These are phyloP conservation scores for Trochalopteron elliotii DNA, from an alignment of 2,113 vertebrate species.

Conservation along the genomic window DNA sequence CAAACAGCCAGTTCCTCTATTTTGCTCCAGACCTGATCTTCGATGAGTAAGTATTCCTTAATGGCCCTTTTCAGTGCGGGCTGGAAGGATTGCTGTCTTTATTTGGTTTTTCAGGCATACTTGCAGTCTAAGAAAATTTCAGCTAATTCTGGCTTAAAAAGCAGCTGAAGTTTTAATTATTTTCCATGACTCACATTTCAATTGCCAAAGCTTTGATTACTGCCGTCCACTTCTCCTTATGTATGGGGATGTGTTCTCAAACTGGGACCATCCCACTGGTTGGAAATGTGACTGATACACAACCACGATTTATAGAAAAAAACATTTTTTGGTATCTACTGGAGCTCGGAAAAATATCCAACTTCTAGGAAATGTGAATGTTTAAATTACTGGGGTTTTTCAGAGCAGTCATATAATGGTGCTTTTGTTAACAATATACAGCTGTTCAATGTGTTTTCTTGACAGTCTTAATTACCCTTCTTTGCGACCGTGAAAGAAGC, in stretches of 20 bases:
- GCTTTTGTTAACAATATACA: conserved; percentile 74
- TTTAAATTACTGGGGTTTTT: conserved; percentile 41
- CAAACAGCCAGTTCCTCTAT: conserved; percentile 97
- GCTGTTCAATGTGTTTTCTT: conserved; percentile 66
- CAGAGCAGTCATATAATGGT: conserved; percentile 34
- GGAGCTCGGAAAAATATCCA: conserved; percentile 41
- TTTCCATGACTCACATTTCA: conserved; percentile 2
- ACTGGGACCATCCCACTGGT: conserved; percentile 37
- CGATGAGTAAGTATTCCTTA: conserved; percentile 90
- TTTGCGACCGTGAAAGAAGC: conserved; percentile 64
- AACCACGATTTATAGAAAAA: conserved; percentile 46
- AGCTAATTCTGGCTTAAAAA: not conserved
- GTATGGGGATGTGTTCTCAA: conserved; percentile 38
- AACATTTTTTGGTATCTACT: conserved; percentile 38
- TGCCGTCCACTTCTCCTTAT: not conserved
- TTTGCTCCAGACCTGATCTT: conserved; percentile 98
- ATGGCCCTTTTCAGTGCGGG: conserved; percentile 37
- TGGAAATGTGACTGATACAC: conserved; percentile 9
- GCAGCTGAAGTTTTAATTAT: not conserved
- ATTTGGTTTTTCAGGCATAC: conserved; percentile 28
- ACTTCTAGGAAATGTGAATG: conserved; percentile 66
- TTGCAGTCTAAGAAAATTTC: conserved; percentile 29
- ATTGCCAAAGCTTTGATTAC: not conserved
- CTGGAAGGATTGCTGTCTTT: conserved; percentile 30
- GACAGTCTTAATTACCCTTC: conserved; percentile 73